A percentile compares a stretch with the other conserved stretches of the same genome.
Conservation (phyloP, 2,797 vertebrate species). For the Lepus oiostolus region DNA sequence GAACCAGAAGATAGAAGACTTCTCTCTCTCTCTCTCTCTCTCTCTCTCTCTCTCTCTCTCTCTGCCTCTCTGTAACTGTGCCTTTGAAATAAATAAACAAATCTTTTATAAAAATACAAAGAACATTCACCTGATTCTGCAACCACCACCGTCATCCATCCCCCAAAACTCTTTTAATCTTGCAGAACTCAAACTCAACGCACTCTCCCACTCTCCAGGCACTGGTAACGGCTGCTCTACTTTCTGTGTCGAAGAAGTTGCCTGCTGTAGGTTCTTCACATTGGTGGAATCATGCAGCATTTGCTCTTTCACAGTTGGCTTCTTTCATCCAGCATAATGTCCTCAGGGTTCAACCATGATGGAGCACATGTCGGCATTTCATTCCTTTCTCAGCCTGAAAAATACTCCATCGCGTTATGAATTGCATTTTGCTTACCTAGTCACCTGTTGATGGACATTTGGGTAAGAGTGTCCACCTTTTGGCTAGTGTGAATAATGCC, state of each 20-base stretch:
- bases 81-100: no score
- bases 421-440: neutral
- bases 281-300: neutral
- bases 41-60: no score
- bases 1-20: no score
- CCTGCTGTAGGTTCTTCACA: neutral
- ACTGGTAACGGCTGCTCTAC: neutral
- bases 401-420: neutral
- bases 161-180: conserved; percentile 17
- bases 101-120: no score
- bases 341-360: neutral
- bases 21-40: no score
- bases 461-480: neutral
- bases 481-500: neutral
- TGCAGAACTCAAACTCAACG: conserved; percentile 54
- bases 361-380: neutral
- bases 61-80: no score
- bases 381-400: neutral
- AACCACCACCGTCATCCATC: neutral
- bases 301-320: conserved; percentile 41
- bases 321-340: conserved; percentile 22
- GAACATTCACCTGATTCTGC: neutral
- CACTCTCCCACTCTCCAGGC: neutral
- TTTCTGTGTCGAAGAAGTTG: conserved; percentile 44
- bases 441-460: neutral